phyloP scores from a whole-genome alignment of 2,888 invertebrate genomes.

The Kryphioiulus occultus region DNA sequence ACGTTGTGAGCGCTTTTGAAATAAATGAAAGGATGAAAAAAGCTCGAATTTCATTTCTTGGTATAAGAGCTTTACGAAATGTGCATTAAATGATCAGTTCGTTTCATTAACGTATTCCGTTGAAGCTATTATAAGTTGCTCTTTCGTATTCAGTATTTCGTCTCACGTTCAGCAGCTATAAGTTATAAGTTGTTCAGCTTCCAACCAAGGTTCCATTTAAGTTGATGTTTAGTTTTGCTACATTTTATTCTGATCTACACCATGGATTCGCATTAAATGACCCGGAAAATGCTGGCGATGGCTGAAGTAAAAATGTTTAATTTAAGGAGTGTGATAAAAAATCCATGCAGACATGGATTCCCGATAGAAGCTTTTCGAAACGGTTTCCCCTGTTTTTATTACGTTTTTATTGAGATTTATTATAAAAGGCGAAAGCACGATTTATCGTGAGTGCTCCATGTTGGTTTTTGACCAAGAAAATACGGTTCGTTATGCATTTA shows the following conservation, averaged over 20 bases:
- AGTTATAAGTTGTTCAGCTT: not conserved
- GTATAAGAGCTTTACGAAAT: slow-evolving; percentile 2
- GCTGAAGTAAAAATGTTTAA: slow-evolving; percentile 18
- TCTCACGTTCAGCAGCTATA: not conserved
- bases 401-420: not conserved
- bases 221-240: not conserved
- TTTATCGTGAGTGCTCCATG: not conserved
- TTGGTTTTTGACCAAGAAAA: not conserved
- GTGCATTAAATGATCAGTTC: slow-evolving; percentile 30
- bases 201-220: not conserved
- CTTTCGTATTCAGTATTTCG: not conserved
- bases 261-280: not conserved
- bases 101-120: not conserved
- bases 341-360: not conserved
- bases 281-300: not conserved
- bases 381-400: not conserved
- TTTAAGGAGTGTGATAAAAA: not conserved
- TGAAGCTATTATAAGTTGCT: not conserved
- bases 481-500: no score
- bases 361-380: not conserved
- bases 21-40: not conserved
- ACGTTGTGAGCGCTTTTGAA: not conserved
- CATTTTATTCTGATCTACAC: not conserved
- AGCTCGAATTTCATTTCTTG: not conserved
- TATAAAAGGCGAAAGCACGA: not conserved